Conservation (phyloP, 2,888 invertebrate genomes). For the Abrostola tripartita region DNA sequence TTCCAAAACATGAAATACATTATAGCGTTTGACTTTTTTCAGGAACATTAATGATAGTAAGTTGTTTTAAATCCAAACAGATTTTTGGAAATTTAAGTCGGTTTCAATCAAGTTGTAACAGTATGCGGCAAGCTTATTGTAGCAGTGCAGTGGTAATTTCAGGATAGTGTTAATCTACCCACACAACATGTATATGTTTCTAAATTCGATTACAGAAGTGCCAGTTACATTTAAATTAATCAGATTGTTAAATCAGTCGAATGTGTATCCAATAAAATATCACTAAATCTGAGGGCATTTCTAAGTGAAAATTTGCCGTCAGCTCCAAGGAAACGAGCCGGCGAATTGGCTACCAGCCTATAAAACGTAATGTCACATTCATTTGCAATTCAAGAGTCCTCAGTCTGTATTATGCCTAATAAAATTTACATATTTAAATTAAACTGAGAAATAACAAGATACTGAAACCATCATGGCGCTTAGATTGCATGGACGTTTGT, state of each 20-base stretch:
- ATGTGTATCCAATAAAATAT: conserved; percentile 69
- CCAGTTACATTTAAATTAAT: conserved; percentile 48
- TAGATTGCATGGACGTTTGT: conserved; percentile 72
- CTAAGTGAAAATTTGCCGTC: conserved; percentile 85
- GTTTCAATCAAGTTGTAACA: too few relatives aligned
- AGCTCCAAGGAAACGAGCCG: conserved; percentile 80
- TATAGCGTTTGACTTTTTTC: too few relatives aligned
- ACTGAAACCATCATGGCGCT: conserved; percentile 78
- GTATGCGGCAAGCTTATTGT: too few relatives aligned
- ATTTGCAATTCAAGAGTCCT: conserved; percentile 88
- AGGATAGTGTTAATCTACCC: background rate
- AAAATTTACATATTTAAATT: conserved; percentile 89
- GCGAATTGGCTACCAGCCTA: conserved; percentile 87
- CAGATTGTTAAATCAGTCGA: conserved; percentile 59
- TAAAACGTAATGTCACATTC: conserved; percentile 87
- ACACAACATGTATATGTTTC: background rate
- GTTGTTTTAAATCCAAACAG: too few relatives aligned
- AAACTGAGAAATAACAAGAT: conserved; percentile 87
- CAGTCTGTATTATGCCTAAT: conserved; percentile 87
- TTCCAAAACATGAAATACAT: too few relatives aligned
- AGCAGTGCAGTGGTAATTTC: too few relatives aligned
- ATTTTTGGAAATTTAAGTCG: too few relatives aligned
- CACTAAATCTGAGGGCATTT: conserved; percentile 73
- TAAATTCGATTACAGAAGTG: background rate
- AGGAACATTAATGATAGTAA: too few relatives aligned